Conservation (phyloP, 2,888 invertebrate species). For the Linnaemya vulpina region DNA sequence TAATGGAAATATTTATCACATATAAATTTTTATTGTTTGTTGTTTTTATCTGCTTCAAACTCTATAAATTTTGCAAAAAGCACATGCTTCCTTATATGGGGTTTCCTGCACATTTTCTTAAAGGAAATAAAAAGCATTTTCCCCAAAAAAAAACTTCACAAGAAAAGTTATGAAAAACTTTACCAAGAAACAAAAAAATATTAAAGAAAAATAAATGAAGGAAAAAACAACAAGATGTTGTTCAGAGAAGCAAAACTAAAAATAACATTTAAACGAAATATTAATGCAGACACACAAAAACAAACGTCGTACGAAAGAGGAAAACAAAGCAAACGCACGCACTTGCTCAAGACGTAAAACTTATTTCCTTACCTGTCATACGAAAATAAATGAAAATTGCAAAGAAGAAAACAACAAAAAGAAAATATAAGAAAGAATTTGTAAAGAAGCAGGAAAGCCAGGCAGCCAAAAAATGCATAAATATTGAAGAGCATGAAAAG, state of each 20-base stretch:
- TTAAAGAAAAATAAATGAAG: not conserved
- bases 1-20: not conserved
- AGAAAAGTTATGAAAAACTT: constrained; percentile 45
- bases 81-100: not conserved
- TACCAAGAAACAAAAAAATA: not conserved
- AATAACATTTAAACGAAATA: constrained; percentile 12
- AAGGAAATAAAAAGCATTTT: not conserved
- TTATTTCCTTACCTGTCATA: constrained; percentile 54
- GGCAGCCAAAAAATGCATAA: constrained; percentile 20
- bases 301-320: not conserved
- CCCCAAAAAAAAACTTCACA: constrained; percentile 34
- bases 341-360: constrained; percentile 14
- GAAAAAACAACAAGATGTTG: constrained; percentile 49
- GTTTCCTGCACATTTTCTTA: not conserved
- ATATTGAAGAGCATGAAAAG: not conserved
- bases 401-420: not conserved
- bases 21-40: not conserved
- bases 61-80: not conserved
- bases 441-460: constrained; percentile 27
- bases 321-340: not conserved
- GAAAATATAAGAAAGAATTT: too few relatives aligned
- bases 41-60: not conserved
- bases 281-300: constrained; percentile 12
- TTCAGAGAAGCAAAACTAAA: not conserved
- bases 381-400: constrained; percentile 44